Evolutionary conservation across 2,888 invertebrate genomes (phyloP), one percentile per base, ranked within the genome.

Genomic region (Periphyllus acericola): DNA sequence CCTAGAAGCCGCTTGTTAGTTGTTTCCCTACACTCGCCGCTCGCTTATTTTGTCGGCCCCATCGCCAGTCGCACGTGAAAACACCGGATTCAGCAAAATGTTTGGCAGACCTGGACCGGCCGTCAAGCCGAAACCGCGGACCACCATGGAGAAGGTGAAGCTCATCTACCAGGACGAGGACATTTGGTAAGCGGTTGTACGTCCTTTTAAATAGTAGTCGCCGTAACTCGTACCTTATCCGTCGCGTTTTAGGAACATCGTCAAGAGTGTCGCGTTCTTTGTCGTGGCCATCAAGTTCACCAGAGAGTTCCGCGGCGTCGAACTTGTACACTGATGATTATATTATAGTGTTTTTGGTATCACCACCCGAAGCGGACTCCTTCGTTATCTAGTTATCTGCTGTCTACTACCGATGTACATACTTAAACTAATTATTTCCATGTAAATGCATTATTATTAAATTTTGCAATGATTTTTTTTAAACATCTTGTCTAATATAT

Each of bases 191-290:
- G 55, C 34, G 46, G 29, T 3, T 1, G 14, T 8, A 1, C 68
- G 29, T 29, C 8, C 14, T 46, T 46, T 46, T 46, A 1, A 14
- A 46, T 46, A 46, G 14, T 46, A 14, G 46, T 46, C 46, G 14
- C 14, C 9, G n/a, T 9, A 29, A 29, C 29, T 25, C 68, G 14
- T 29, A 29, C 11, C 68, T 25, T 9, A 68, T 5, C 9, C 29
- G 29, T 29, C 19, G 0, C 3, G 3, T 81, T 66, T 74, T 17
- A 87, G 87, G 87, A 87, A 87, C 21, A 19, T 74, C 1, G 81
- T 87, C 3, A 87, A 87, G n/a, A 87, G 87, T 11, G 14, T 87
- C 6, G 80, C 87, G 11, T 87, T 87, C 46, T 87, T 87, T 34
- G 34, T 34, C 4, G 34, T 81, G 1, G 87, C 87, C 4, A 21